These are phyloP conservation scores for Cephalopterus ornatus DNA, from an alignment of 2,113 vertebrate genomes.

Conservation along the genomic window DNA sequence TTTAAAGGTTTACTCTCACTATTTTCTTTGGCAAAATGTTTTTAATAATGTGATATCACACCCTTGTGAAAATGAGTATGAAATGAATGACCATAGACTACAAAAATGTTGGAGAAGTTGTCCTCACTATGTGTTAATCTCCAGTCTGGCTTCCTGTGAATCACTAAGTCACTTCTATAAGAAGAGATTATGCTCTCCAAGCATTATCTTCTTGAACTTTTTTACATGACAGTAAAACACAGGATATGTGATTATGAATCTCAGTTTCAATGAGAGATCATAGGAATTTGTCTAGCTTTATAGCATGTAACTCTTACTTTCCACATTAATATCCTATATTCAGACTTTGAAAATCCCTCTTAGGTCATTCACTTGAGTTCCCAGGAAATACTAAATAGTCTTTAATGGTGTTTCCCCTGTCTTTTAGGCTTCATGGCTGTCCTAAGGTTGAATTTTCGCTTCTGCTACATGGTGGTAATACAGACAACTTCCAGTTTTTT, in stretches of 20 bases:
- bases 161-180: neutral
- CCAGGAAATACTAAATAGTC: neutral
- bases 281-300: neutral
- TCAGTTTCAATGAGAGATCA: neutral
- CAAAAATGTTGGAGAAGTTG: neutral
- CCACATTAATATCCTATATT: neutral
- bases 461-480: no score
- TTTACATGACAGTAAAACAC: neutral
- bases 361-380: neutral
- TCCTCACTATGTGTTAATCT: neutral
- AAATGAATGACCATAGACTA: neutral
- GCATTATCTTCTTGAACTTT: neutral
- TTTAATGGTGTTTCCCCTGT: neutral
- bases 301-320: neutral
- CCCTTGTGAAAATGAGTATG: neutral
- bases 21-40: neutral
- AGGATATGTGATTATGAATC: neutral
- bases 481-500: neutral
- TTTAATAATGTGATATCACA: neutral
- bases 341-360: neutral
- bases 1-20: neutral
- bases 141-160: neutral
- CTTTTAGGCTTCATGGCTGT: neutral
- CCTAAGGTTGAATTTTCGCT: neutral
- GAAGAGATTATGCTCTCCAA: neutral